A percentile compares a stretch with the other conserved stretches of the same genome.
These are phyloP conservation scores for Folsomia manolachei DNA, from an alignment of 2,888 invertebrate species.

Conservation along the genomic window DNA sequence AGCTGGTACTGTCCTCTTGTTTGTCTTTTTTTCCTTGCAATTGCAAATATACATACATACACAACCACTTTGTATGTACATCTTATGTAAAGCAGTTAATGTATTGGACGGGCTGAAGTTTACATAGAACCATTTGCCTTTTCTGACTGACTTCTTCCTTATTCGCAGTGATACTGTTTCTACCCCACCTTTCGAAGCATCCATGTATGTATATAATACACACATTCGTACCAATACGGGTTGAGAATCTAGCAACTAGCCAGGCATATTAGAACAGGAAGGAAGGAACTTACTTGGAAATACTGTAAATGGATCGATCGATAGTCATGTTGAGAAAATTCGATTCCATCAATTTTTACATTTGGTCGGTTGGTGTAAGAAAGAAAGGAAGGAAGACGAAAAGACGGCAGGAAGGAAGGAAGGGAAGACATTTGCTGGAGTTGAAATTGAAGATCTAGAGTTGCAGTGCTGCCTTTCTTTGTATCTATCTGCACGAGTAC, in stretches of 20 bases:
- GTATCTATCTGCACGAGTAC: no score
- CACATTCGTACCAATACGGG: no score
- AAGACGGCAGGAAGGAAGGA: neutral
- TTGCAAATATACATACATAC: no score
- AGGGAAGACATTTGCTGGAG: neutral
- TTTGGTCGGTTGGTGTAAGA: conserved; percentile 1
- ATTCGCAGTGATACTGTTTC: neutral
- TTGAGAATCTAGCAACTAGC: no score
- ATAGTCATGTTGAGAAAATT: conserved; percentile 19
- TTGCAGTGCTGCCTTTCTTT: neutral
- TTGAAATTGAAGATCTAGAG: no score
- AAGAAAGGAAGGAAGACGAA: conserved; percentile 1
- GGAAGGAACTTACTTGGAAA: conserved; percentile 5
- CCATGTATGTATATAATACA: no score
- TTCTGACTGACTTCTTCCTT: neutral
- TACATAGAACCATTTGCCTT: neutral
- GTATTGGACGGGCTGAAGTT: neutral
- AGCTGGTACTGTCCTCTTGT: no score
- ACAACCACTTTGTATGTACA: no score
- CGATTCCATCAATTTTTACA: conserved; percentile 21
- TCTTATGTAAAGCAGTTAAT: neutral
- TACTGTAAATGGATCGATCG: conserved; percentile 10
- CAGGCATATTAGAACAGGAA: conserved; percentile 12
- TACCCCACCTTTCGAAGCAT: neutral
- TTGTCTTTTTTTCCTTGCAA: no score